Conservation (phyloP, 2,113 vertebrate species). For the Clupea harengus region DNA sequence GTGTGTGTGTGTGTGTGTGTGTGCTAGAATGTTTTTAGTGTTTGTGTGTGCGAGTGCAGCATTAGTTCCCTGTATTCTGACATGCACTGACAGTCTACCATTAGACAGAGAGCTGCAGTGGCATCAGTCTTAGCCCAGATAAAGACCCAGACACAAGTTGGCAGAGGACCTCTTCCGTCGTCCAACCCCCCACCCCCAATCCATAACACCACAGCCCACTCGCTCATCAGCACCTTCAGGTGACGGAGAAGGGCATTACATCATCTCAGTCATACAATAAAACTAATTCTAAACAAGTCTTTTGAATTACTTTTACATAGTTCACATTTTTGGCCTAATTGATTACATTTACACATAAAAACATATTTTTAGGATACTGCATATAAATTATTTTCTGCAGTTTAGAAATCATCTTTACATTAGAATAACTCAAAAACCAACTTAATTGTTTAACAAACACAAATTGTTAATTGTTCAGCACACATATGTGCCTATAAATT, state of each 20-base stretch:
- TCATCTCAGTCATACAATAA: not conserved
- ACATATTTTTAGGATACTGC: no score
- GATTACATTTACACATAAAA: no score
- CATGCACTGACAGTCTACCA: slow-evolving; percentile 48
- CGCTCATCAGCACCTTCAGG: not conserved
- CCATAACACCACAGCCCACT: not conserved
- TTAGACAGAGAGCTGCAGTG: slow-evolving; percentile 52
- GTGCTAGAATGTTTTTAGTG: not conserved
- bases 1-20: slow-evolving; percentile 17
- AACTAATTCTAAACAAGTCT: not conserved
- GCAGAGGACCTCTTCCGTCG: slow-evolving; percentile 1
- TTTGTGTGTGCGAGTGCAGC: not conserved
- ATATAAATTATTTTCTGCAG: not conserved
- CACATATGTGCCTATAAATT: not conserved
- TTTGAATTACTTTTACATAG: no score
- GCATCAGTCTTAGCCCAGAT: slow-evolving; percentile 55
- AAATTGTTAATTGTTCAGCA: no score
- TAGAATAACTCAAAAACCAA: not conserved
- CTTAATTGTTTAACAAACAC: not conserved
- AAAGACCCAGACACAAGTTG: slow-evolving; percentile 57
- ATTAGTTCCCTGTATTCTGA: slow-evolving; percentile 52
- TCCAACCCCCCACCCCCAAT: not conserved
- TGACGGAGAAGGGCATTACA: not conserved
- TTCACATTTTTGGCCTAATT: no score
- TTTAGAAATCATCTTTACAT: not conserved